Percentiles rank a stretch among this genome's conserved stretches.
These are phyloP conservation scores for Dinomys branickii DNA, from an alignment of 2,113 vertebrate species.

Conservation along the genomic window DNA sequence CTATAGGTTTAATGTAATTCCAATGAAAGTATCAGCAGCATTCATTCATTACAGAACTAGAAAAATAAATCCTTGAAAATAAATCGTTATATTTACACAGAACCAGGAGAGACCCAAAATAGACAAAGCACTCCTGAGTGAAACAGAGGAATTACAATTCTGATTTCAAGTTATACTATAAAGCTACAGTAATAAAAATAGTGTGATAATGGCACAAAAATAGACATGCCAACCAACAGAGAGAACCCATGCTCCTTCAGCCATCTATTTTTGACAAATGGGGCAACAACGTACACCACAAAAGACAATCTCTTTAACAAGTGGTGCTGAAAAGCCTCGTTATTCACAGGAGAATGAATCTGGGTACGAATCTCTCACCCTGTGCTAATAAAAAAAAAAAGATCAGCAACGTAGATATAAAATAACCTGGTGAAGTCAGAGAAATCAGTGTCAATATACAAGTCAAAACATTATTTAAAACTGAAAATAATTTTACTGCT, in stretches of 20 bases:
- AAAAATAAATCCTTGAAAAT: background rate
- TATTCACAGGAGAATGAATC: background rate
- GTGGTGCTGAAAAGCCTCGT: background rate
- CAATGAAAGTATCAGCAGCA: background rate
- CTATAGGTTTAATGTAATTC: background rate
- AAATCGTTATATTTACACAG: background rate
- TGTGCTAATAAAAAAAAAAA: background rate
- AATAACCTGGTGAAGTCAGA: background rate
- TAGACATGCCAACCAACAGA: background rate
- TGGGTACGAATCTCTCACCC: background rate
- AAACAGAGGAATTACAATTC: background rate
- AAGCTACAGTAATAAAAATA: background rate
- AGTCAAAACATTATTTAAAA: constrained; percentile 21
- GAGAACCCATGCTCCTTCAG: background rate
- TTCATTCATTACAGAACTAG: background rate
- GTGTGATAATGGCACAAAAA: background rate
- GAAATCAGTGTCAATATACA: background rate
- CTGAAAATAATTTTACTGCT: background rate
- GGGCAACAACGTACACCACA: background rate
- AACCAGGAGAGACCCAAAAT: background rate
- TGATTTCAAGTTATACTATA: background rate
- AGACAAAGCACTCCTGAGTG: background rate
- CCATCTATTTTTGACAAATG: background rate
- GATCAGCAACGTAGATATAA: background rate
- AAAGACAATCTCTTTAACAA: background rate